Conservation (phyloP, 2,113 vertebrate species). For the Burhinus oedicnemus region DNA sequence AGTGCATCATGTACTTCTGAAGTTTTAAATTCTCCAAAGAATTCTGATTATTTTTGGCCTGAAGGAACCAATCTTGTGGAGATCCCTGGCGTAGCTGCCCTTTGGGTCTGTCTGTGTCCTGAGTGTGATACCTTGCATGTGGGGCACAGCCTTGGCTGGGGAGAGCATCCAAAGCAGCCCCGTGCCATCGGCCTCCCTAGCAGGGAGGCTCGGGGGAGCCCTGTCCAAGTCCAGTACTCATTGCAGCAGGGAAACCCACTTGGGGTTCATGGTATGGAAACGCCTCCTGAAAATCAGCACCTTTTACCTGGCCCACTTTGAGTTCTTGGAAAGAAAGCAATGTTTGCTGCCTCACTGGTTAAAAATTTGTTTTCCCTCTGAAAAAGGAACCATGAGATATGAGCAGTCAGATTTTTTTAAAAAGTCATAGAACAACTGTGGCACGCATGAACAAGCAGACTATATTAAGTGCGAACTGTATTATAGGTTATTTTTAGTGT, state of each 20-base stretch:
- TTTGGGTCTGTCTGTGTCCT: not conserved
- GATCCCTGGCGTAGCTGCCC: not conserved
- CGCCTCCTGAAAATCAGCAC: not conserved
- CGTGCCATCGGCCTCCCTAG: rapidly evolving
- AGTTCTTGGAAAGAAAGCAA: not conserved
- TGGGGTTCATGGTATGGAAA: not conserved
- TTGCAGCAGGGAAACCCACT: rapidly evolving
- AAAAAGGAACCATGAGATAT: not conserved
- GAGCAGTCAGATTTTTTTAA: not conserved
- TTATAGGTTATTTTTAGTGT: not conserved
- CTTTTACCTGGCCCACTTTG: not conserved
- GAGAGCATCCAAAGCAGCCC: not conserved
- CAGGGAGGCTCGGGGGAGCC: not conserved
- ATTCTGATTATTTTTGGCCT: not conserved
- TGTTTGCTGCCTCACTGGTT: not conserved
- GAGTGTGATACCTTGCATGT: rapidly evolving
- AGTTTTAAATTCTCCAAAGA: not conserved
- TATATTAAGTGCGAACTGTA: not conserved
- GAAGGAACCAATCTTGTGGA: not conserved
- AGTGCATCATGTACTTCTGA: not conserved
- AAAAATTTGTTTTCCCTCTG: not conserved
- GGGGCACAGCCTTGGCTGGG: not conserved
- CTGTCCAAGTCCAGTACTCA: not conserved
- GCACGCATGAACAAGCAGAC: not conserved
- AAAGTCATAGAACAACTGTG: not conserved